phyloP scores from a whole-genome alignment of 2,797 vertebrate species.

The Chanos chanos region DNA sequence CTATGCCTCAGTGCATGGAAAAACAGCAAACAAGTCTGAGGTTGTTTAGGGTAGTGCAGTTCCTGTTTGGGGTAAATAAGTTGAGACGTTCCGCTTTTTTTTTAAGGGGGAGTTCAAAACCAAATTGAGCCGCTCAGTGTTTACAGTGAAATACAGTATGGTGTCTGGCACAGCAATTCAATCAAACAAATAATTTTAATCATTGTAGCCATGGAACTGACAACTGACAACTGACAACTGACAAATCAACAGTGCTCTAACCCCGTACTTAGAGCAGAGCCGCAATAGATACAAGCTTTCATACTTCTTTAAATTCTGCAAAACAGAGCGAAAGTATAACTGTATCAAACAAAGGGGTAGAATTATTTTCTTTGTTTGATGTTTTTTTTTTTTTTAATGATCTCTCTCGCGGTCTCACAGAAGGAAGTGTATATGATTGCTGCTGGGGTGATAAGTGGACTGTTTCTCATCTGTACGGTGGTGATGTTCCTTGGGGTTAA shows the following conservation, averaged over 20 bases:
- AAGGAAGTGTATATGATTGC: slow-evolving; percentile 88
- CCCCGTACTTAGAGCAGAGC: too few relatives aligned
- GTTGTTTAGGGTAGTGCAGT: slow-evolving; percentile 69
- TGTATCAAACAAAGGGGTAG: not conserved
- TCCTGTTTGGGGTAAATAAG: slow-evolving; percentile 58
- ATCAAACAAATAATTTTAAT: not conserved
- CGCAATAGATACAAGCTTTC: too few relatives aligned
- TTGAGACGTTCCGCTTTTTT: slow-evolving; percentile 34
- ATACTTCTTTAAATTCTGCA: too few relatives aligned
- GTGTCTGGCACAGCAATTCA: not conserved
- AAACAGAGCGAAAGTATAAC: too few relatives aligned
- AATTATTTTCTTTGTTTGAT: not conserved
- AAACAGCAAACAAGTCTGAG: slow-evolving; percentile 69
- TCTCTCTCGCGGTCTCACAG: too few relatives aligned
- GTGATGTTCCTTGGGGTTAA: slow-evolving; percentile 89
- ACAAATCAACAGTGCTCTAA: too few relatives aligned
- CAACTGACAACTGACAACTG: too few relatives aligned
- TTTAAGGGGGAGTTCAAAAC: not conserved
- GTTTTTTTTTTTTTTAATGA: not conserved
- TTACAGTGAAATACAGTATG: slow-evolving; percentile 5
- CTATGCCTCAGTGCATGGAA: slow-evolving; percentile 52
- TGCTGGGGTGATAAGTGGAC: slow-evolving; percentile 79
- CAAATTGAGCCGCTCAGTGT: not conserved
- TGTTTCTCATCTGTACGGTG: slow-evolving; percentile 82
- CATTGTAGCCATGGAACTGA: not conserved